Percentiles rank a stretch among this genome's conserved stretches.
These are phyloP conservation scores for Urocyon cinereoargenteus DNA, from an alignment of 2,797 vertebrate species.

Conservation along the genomic window DNA sequence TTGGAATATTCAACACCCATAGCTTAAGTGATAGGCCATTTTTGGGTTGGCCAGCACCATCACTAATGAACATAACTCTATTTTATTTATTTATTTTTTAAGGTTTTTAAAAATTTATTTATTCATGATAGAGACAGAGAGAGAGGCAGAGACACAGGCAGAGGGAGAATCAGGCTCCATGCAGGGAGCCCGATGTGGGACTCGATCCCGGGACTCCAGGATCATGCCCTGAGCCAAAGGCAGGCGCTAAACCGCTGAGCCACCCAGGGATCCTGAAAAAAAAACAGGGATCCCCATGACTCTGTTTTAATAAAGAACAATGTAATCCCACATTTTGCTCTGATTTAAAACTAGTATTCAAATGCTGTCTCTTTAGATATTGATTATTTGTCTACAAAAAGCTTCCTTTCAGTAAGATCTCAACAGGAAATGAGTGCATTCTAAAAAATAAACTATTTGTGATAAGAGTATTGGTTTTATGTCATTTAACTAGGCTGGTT, in stretches of 20 bases:
- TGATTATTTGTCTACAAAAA: conserved; percentile 49
- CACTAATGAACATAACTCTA: background rate
- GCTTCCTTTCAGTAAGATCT: conserved; percentile 2
- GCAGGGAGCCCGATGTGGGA: too few species aligned
- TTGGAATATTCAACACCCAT: background rate
- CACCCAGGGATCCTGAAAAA: too few species aligned
- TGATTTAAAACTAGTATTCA: conserved; percentile 21
- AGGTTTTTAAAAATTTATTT: too few species aligned
- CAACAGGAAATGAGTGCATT: conserved; percentile 1
- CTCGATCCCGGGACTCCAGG: too few species aligned
- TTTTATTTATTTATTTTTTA: background rate
- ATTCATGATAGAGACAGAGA: too few species aligned
- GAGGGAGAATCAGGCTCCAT: too few species aligned
- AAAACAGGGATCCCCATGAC: background rate
- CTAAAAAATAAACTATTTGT: background rate
- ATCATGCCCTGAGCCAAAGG: too few species aligned
- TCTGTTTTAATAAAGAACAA: background rate
- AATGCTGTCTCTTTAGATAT: background rate
- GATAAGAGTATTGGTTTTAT: background rate
- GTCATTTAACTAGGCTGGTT: background rate
- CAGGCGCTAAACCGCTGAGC: too few species aligned
- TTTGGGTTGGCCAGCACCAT: background rate
- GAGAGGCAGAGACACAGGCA: too few species aligned
- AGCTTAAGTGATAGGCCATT: background rate
- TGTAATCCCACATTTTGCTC: background rate